A percentile compares a stretch with the other conserved stretches of the same genome.
Evolutionary conservation across 2,888 invertebrate species (phyloP).

Genomic region (Eupithecia exiguata): DNA sequence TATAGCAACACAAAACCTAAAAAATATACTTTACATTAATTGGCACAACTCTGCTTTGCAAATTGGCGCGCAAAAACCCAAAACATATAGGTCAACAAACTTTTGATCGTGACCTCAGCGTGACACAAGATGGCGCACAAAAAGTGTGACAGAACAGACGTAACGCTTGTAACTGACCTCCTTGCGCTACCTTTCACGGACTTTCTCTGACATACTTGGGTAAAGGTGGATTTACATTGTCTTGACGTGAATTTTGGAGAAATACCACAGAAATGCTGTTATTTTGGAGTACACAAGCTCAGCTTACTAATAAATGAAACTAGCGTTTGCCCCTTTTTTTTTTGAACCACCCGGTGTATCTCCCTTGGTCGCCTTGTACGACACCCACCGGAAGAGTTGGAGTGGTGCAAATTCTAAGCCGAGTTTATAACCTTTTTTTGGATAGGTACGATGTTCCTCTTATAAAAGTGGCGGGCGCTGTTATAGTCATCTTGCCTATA

Average conservation of each 20-base stretch:
- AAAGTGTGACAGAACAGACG: conserved; percentile 75
- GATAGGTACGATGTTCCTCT: background rate
- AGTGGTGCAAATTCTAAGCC: too few species aligned
- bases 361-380: too few species aligned
- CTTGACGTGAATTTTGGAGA: conserved; percentile 11
- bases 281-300: background rate
- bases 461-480: background rate
- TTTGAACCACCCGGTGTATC: too few species aligned
- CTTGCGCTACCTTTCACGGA: conserved; percentile 75
- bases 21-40: background rate
- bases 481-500: background rate
- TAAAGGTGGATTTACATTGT: conserved; percentile 45
- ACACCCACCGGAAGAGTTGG: too few species aligned
- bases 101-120: conserved; percentile 42
- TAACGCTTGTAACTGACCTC: conserved; percentile 76
- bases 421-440: too few species aligned
- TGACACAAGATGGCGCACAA: conserved; percentile 53
- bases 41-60: background rate
- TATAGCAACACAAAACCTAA: background rate
- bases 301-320: background rate
- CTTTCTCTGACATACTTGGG: conserved; percentile 73
- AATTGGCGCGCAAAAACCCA: conserved; percentile 18
- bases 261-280: background rate
- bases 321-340: background rate
- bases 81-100: conserved; percentile 36